Evolutionary conservation across 2,113 vertebrate genomes (phyloP).

Genomic region (Egretta garzetta): DNA sequence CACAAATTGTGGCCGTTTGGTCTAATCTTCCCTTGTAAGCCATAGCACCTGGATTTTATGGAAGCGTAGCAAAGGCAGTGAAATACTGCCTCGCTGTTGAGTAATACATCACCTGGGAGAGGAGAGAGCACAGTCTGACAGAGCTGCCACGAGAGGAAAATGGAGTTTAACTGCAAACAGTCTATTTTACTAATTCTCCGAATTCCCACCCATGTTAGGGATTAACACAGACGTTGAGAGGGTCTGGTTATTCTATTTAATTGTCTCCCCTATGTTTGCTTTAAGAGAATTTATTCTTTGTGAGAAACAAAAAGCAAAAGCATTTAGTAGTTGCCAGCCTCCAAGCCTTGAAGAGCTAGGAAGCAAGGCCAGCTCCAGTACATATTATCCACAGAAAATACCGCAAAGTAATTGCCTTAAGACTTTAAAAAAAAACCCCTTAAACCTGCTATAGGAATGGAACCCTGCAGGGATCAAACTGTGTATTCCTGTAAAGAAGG

Average conservation of each 20-base stretch:
- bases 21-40: background rate
- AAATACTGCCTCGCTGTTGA: background rate
- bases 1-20: background rate
- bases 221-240: background rate
- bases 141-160: background rate
- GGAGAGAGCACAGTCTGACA: background rate
- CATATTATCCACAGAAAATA: background rate
- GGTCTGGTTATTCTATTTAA: background rate
- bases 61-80: background rate
- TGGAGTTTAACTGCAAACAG: background rate
- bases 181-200: background rate
- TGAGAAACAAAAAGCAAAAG: constrained; percentile 16
- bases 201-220: background rate
- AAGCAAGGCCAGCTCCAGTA: background rate
- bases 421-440: background rate
- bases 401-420: background rate
- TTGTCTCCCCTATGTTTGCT: background rate
- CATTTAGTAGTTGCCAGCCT: background rate
- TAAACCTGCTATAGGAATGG: background rate
- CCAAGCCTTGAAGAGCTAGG: background rate
- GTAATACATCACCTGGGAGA: background rate
- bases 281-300: background rate
- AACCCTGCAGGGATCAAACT: background rate
- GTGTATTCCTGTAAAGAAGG: background rate
- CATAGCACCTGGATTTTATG: background rate